Conservation (phyloP, 1,140 invertebrate genomes). For the Aporrectodea caliginosa region DNA sequence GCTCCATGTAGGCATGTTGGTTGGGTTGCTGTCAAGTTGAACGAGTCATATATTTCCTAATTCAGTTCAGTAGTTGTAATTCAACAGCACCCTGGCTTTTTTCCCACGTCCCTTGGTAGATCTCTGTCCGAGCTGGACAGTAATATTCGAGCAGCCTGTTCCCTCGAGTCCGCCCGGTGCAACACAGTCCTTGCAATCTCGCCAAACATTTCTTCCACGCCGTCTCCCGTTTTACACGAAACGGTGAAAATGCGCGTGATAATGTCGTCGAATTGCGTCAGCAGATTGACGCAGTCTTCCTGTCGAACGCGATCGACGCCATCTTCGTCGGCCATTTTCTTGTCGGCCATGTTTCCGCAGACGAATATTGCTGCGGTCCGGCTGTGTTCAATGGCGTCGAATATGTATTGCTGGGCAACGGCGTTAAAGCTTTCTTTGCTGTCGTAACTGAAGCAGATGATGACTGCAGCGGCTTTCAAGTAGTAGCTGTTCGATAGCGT, state of each 20-base stretch:
- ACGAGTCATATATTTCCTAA: too few relatives aligned
- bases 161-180: too few relatives aligned
- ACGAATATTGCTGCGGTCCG: constrained; percentile 90
- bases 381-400: constrained; percentile 86
- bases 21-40: too few relatives aligned
- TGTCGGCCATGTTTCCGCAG: constrained; percentile 82
- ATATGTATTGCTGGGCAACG: constrained; percentile 79
- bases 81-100: too few relatives aligned
- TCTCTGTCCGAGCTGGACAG: too few relatives aligned
- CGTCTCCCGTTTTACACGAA: constrained; percentile 81
- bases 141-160: too few relatives aligned
- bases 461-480: constrained; percentile 86
- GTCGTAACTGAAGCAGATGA: constrained; percentile 81
- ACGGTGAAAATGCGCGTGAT: constrained; percentile 84
- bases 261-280: constrained; percentile 85
- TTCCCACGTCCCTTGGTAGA: too few relatives aligned
- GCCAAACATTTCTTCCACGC: constrained; percentile 83
- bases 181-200: too few relatives aligned
- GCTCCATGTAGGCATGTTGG: too few relatives aligned
- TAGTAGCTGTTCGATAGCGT: constrained; percentile 88
- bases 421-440: too few relatives aligned
- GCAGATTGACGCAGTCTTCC: constrained; percentile 83
- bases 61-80: too few relatives aligned
- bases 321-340: constrained; percentile 50
- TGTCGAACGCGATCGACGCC: constrained; percentile 71